Evolutionary conservation across 2,797 vertebrate genomes (phyloP).

Genomic region (Poecilia wingei): DNA sequence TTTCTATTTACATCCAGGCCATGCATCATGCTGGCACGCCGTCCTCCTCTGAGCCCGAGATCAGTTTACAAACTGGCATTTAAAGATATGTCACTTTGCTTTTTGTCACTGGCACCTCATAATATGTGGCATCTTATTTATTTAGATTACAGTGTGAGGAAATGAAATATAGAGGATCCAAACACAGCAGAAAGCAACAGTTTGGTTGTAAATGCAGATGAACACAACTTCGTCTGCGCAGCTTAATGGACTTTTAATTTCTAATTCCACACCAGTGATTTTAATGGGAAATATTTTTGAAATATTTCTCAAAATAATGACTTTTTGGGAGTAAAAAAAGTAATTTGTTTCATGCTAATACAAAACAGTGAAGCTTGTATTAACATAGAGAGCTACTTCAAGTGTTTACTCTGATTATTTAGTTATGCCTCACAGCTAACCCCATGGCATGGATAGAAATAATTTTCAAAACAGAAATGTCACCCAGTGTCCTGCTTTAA

Average conservation of each 20-base stretch:
- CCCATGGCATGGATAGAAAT: background rate
- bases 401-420: background rate
- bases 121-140: background rate
- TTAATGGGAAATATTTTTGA: background rate
- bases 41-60: background rate
- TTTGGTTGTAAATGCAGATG: background rate
- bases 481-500: background rate
- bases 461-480: background rate
- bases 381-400: background rate
- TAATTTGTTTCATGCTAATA: background rate
- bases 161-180: too few species aligned
- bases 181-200: background rate
- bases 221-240: background rate
- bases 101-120: background rate
- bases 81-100: background rate
- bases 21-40: slow-evolving; percentile 45
- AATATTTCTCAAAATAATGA: background rate
- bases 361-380: background rate
- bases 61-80: background rate
- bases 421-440: background rate
- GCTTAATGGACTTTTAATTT: background rate
- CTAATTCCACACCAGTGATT: background rate
- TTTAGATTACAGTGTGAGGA: background rate
- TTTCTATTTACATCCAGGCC: slow-evolving; percentile 58
- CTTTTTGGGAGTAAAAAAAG: background rate